phyloP scores from a whole-genome alignment of 2,797 vertebrate genomes.

The Phyllotis vaccarum region DNA sequence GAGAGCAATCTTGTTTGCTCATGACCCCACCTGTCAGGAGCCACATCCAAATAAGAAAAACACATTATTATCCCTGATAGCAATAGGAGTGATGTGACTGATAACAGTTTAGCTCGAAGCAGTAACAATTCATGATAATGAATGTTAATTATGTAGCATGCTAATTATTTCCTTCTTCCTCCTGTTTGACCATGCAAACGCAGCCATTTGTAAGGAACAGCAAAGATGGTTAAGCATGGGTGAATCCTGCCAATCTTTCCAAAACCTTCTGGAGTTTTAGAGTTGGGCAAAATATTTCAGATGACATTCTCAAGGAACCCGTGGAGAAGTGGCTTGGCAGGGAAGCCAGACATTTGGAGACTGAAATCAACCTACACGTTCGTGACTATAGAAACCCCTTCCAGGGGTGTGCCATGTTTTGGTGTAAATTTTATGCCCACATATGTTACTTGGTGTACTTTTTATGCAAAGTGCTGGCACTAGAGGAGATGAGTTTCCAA shows the following conservation, averaged over 20 bases:
- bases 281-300: constrained; percentile 48
- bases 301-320: constrained; percentile 56
- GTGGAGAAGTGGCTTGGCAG: constrained; percentile 58
- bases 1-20: constrained; percentile 66
- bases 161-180: constrained; percentile 1
- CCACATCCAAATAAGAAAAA: constrained; percentile 34
- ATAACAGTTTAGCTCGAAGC: background rate
- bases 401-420: background rate
- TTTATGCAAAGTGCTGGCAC: background rate
- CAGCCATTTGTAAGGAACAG: background rate
- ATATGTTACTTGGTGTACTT: background rate
- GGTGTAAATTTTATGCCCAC: background rate
- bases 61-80: background rate
- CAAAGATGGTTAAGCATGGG: background rate
- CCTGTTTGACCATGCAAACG: background rate
- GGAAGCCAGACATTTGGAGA: constrained; percentile 35
- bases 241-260: background rate
- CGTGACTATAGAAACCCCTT: constrained; percentile 39
- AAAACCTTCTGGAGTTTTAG: constrained; percentile 24
- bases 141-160: background rate
- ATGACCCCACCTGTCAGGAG: constrained; percentile 70
- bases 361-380: constrained; percentile 45
- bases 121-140: background rate
- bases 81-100: background rate
- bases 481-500: background rate